Evolutionary conservation across 2,888 invertebrate genomes (phyloP), one percentile per base, ranked within the genome.

Genomic region (Calliopum simillimum): DNA sequence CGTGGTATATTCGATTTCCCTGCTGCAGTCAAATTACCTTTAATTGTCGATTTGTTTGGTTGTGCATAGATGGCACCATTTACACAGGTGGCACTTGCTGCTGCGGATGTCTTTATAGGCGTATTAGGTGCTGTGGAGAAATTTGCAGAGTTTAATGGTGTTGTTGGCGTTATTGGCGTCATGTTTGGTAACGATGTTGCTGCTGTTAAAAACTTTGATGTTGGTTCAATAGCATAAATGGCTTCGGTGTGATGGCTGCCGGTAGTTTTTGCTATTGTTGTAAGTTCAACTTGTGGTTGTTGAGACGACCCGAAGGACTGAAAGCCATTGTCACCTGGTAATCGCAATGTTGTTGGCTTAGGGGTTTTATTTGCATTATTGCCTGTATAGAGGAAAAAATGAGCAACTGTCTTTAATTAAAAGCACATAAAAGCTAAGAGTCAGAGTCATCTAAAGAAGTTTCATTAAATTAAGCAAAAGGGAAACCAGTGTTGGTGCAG

Each of bases 161-260:
- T 53, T 46, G 62, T 71, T 3, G 73, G 65, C 47, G 70, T 66
- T 33, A 62, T 58, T 33, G 68, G 56, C 23, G 67, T 62, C 41
- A 44, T 58, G 12, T n/a, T 25, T 23, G 59, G 68, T 51, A 51
- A 44, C 66, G 69, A 47, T 59, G 51, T 51, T 55, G 69, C 73
- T 53, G 71, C 70, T 8, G 33, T 2, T 8, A 33, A 33, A 8
- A 33, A 33, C n/a, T 58, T 69, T 53, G 43, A 59, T 16, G 69
- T 51, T 2, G 81, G 76, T 67, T 79, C 78, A 69, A 84, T 83
- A 2, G 79, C 78, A 67, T 84, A 82, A 23, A 82, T 78, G 53
- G 78, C 81, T 68, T 85, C 83, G 2, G 84, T 85, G 53, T 82
- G 84, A 74, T 84, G 80, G 82, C 81, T 58, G 73, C 56, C 21